phyloP scores from a whole-genome alignment of 2,797 vertebrate species.

The Spinus olivaceus region DNA sequence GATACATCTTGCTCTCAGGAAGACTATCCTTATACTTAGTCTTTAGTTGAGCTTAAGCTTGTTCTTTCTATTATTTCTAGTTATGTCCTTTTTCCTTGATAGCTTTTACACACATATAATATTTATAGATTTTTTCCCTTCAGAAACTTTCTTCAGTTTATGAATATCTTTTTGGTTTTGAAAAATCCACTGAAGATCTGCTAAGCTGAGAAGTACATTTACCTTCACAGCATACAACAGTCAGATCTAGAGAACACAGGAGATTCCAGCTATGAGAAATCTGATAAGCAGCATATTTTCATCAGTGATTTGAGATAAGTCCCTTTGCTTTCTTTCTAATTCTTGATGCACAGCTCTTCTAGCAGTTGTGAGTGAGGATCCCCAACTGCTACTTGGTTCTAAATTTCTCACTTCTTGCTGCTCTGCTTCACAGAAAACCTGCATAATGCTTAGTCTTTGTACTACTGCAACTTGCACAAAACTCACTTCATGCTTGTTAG shows the following conservation, averaged over 20 bases:
- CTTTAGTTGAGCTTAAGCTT: neutral
- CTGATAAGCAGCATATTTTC: neutral
- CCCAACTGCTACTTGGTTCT: neutral
- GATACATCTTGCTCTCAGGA: slow-evolving; percentile 27
- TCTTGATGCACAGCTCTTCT: rapidly evolving
- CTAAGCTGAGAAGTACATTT: neutral
- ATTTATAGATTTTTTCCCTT: neutral
- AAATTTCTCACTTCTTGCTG: neutral
- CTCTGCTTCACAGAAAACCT: neutral
- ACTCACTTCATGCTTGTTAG: neutral
- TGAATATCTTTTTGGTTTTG: neutral
- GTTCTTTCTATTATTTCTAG: slow-evolving; percentile 35
- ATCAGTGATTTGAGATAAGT: neutral
- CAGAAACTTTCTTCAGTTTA: neutral
- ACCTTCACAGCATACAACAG: neutral
- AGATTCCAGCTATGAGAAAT: neutral
- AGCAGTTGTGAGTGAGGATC: neutral
- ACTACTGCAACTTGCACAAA: neutral
- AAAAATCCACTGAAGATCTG: neutral
- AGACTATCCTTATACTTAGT: neutral
- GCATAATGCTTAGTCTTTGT: neutral
- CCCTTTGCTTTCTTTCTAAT: neutral
- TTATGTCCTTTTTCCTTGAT: neutral
- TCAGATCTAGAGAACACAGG: neutral
- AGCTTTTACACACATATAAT: slow-evolving; percentile 1